Conservation (phyloP, 1,140 invertebrate genomes). For the Papilio dardanus region DNA sequence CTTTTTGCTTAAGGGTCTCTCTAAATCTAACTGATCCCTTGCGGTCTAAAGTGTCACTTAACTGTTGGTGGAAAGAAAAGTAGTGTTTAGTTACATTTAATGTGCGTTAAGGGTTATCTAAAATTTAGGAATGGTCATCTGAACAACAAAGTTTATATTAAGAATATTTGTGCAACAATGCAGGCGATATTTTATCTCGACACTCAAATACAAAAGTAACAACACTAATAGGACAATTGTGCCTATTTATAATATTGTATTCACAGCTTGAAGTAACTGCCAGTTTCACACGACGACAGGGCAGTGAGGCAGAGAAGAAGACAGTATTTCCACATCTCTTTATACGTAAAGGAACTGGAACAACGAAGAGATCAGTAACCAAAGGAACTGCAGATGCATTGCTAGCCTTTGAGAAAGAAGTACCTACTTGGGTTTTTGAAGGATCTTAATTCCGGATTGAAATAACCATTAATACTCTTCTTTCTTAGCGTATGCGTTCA, state of each 20-base stretch:
- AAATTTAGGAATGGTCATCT: too few species aligned
- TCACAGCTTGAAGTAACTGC: slow-evolving; percentile 42
- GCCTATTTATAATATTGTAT: slow-evolving; percentile 43
- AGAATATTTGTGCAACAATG: neutral
- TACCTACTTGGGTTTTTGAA: too few species aligned
- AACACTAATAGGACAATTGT: slow-evolving; percentile 39
- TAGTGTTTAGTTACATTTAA: too few species aligned
- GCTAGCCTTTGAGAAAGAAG: neutral
- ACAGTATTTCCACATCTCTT: too few species aligned
- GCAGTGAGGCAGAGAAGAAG: neutral
- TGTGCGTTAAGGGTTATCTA: too few species aligned
- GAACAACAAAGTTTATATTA: neutral
- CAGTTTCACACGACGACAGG: neutral
- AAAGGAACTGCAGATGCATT: neutral
- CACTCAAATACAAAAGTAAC: neutral
- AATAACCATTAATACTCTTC: too few species aligned
- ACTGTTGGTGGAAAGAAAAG: too few species aligned
- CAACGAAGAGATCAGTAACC: neutral
- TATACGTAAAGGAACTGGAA: neutral
- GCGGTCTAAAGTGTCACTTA: too few species aligned
- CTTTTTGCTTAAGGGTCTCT: too few species aligned
- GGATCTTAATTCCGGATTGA: too few species aligned
- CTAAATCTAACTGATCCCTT: too few species aligned
- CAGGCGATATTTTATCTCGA: neutral
- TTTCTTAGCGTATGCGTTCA: neutral